Conservation (phyloP, 2,888 invertebrate genomes). For the Lycocerus yunnanus region DNA sequence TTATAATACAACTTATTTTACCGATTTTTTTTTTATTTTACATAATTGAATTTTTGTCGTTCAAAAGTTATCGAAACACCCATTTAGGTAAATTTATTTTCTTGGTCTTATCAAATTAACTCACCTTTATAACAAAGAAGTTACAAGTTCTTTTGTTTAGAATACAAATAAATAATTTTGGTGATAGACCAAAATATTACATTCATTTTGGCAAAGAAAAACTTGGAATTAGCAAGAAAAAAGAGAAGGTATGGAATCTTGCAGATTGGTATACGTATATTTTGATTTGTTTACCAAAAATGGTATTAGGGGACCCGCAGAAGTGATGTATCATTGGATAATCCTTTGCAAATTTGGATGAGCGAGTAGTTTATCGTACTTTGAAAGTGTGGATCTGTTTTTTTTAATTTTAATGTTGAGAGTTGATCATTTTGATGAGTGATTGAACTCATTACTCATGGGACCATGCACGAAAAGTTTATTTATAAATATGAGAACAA, state of each 20-base stretch:
- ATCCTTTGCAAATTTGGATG: background rate
- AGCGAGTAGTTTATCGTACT: background rate
- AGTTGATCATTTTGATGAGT: background rate
- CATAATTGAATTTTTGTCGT: no score
- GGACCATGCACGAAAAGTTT: background rate
- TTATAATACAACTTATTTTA: background rate
- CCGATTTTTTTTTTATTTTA: background rate
- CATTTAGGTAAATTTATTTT: no score
- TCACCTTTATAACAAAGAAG: no score
- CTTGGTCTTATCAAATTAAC: no score
- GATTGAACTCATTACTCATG: background rate
- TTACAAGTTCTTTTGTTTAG: no score
- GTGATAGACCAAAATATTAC: no score
- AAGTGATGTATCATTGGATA: background rate
- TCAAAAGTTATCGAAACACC: no score
- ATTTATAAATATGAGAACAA: slow-evolving; percentile 1
- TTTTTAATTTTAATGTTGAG: background rate
- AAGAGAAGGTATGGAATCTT: no score
- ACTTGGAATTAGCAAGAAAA: no score
- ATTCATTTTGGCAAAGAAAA: no score
- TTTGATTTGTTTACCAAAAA: background rate
- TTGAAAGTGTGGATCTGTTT: background rate
- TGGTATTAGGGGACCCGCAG: background rate
- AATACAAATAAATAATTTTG: no score
- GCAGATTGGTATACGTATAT: no score